These are phyloP conservation scores for Ifrita kowaldi DNA, from an alignment of 2,113 vertebrate genomes.

Conservation along the genomic window DNA sequence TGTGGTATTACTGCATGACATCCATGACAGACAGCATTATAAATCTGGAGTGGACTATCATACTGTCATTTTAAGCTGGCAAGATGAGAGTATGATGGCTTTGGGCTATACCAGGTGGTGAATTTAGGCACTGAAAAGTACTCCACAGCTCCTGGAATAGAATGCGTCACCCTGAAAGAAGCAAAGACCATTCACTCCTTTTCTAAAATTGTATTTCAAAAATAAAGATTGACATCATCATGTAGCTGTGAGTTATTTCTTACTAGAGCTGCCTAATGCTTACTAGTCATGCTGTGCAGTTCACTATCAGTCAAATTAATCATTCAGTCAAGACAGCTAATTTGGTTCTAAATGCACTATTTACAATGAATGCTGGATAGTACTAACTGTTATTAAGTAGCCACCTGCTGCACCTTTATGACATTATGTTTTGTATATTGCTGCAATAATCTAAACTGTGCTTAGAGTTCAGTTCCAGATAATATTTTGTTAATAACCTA, in stretches of 20 bases:
- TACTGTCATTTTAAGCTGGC: neutral
- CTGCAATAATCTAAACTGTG: neutral
- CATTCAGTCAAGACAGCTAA: neutral
- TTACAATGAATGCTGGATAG: neutral
- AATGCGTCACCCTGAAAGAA: neutral
- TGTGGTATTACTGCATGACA: neutral
- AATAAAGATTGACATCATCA: neutral
- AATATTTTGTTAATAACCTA: constrained; percentile 13
- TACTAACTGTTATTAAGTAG: neutral
- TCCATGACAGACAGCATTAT: neutral
- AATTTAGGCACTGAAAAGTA: neutral
- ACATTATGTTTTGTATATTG: neutral
- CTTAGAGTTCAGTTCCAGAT: neutral
- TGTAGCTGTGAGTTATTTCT: neutral
- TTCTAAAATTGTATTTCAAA: neutral
- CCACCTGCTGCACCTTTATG: neutral
- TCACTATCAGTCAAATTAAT: neutral
- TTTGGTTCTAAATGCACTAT: constrained; percentile 1
- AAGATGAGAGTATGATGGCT: neutral
- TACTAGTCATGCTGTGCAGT: neutral
- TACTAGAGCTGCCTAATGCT: neutral
- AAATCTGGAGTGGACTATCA: neutral
- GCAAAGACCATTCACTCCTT: neutral
- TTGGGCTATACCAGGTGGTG: neutral
- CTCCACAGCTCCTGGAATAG: neutral